phyloP scores from a whole-genome alignment of 1,140 invertebrate species.

The Aethina tumida region DNA sequence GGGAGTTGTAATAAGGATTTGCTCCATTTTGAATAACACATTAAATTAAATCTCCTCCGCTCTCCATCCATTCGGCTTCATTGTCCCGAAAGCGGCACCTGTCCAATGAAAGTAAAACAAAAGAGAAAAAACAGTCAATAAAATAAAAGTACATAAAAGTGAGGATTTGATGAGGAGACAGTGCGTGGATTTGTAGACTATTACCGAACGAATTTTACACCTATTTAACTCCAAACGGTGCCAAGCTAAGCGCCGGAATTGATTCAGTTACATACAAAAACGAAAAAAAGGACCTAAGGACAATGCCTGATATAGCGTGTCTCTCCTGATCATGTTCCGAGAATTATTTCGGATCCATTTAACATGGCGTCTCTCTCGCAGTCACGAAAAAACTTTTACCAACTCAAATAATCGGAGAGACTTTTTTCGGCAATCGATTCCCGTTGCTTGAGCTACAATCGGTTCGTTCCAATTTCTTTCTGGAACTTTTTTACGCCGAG shows the following conservation, averaged over 20 bases:
- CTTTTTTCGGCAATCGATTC: constrained; percentile 21
- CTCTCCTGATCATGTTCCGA: constrained; percentile 27
- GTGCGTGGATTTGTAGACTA: constrained; percentile 29
- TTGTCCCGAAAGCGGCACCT: constrained; percentile 11
- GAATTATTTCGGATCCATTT: constrained; percentile 34
- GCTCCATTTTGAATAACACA: constrained; percentile 27
- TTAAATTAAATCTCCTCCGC: constrained; percentile 27
- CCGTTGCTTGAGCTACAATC: too few species aligned
- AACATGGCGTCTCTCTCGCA: constrained; percentile 26
- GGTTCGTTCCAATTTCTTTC: constrained; percentile 9
- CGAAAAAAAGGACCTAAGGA: constrained; percentile 6
- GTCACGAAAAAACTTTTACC: constrained; percentile 25
- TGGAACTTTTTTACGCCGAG: constrained; percentile 9
- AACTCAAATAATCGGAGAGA: constrained; percentile 23
- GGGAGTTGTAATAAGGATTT: constrained; percentile 21
- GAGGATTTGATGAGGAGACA: constrained; percentile 8
- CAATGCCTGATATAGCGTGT: constrained; percentile 21
- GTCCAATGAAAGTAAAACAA: constrained; percentile 12
- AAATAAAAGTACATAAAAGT: constrained; percentile 19
- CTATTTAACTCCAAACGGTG: constrained; percentile 35
- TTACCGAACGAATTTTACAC: constrained; percentile 35
- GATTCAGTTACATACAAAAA: constrained; percentile 22
- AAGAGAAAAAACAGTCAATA: constrained; percentile 10
- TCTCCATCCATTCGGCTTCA: constrained; percentile 14
- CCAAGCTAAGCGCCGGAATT: constrained; percentile 18